Evolutionary conservation across 2,888 invertebrate species (phyloP).

Genomic region (Netelia melanura): DNA sequence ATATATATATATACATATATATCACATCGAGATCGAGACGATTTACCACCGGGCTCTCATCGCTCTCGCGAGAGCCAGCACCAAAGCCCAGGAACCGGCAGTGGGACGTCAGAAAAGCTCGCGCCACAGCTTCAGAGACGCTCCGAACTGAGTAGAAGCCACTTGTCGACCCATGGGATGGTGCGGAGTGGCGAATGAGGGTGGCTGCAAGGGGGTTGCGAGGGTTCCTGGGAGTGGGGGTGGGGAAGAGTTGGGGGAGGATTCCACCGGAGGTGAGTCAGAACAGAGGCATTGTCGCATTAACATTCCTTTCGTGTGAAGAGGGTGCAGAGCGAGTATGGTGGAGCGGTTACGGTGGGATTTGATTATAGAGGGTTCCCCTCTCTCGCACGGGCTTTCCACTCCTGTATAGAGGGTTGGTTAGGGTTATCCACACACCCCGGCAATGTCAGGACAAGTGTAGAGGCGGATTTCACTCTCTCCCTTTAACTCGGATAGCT

Average conservation of each 20-base stretch:
- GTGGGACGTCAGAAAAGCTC: slow-evolving; percentile 49
- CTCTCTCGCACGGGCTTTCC: not conserved
- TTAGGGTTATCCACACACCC: slow-evolving; percentile 63
- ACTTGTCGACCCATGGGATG: slow-evolving; percentile 56
- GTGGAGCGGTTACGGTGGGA: slow-evolving; percentile 82
- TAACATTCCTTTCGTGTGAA: slow-evolving; percentile 85
- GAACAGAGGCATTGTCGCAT: slow-evolving; percentile 84
- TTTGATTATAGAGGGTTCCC: slow-evolving; percentile 83
- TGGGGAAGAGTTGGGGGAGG: slow-evolving; percentile 55
- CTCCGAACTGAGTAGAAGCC: slow-evolving; percentile 35
- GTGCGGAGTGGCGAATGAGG: slow-evolving; percentile 11
- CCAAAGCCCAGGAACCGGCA: slow-evolving; percentile 32
- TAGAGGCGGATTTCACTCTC: slow-evolving; percentile 52
- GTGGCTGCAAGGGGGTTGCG: not conserved
- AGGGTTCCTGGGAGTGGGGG: slow-evolving; percentile 22
- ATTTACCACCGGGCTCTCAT: slow-evolving; percentile 1
- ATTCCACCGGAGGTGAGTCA: slow-evolving; percentile 76
- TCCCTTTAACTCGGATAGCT: slow-evolving; percentile 25
- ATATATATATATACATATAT: not conserved
- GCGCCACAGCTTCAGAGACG: slow-evolving; percentile 38
- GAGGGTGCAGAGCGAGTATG: slow-evolving; percentile 77
- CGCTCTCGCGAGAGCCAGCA: slow-evolving; percentile 15
- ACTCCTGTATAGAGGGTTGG: slow-evolving; percentile 56
- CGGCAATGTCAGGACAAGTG: slow-evolving; percentile 50
- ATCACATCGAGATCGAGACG: slow-evolving; percentile 4